Base-by-base conservation (phyloP, 1,140 invertebrate genomes). In the Ditylenchus dipsaci region DNA sequence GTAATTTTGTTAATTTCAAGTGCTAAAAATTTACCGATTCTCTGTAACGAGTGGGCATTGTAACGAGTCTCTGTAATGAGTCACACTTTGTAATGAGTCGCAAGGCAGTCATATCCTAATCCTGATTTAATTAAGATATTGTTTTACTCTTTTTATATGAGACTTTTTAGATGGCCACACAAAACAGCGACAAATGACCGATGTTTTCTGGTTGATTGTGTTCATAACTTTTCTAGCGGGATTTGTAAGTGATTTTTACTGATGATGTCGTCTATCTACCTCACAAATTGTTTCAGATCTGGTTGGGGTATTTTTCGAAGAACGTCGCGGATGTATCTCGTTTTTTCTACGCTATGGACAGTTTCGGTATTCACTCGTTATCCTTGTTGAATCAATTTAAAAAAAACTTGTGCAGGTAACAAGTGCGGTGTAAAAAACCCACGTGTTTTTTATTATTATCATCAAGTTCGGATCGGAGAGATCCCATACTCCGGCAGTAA, bases 201-300 rank as follows among this genome's bases (percentile, higher is more conserved):
- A 61, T 27, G 13, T 30, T 26, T 30, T 43, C 13, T 61, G 59
- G 59, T 29, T 61, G 29, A 1, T 61, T 30, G 29, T 61, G n/a
- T 61, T 61, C n/a, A 19, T 61, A 13, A 13, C 29, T 7, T 61
- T 61, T 27, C n/a, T 61, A n/a, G n/a, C 21, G 1, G 59, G 59
- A 61, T 30, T 61, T 13, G 59, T 61, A 61, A 33, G 59, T 61
- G 49, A 7, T 53, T 53, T 53, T 53, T 53, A n/a, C n/a, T n/a
- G n/a, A n/a, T 26, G 49, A 53, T 53, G 3, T 21, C 15, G 3
- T 53, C 8, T 19, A n/a, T 53, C 8, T 19, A 21, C 3, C 3
- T 8, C 8, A 53, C 3, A 53, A 15, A 53, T 3, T 21, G 23
- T n/a, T 53, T 3, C n/a, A 53, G 23, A 21, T 53, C 8, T 26